Conservation (phyloP, 2,888 invertebrate genomes). For the Nemotelus pantherinus region DNA sequence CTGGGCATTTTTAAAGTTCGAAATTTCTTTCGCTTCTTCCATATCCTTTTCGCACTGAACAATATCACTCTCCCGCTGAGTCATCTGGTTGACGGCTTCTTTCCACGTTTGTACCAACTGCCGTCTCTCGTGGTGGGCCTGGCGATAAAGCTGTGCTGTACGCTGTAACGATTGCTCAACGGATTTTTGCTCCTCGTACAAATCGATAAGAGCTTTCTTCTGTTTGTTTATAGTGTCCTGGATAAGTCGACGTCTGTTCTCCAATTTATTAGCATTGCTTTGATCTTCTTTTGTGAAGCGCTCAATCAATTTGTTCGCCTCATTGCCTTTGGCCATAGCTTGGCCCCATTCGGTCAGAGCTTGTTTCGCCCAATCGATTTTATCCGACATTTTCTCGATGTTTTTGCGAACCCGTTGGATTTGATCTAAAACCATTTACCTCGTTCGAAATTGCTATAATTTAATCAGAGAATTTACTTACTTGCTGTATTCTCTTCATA, state of each 20-base stretch:
- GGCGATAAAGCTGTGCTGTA: conserved; percentile 66
- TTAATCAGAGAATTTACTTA: conserved; percentile 51
- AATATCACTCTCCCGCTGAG: conserved; percentile 76
- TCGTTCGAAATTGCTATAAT: conserved; percentile 3
- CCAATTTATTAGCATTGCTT: conserved; percentile 72
- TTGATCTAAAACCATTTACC: conserved; percentile 60
- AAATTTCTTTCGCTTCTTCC: conserved; percentile 55
- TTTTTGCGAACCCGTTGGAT: conserved; percentile 69
- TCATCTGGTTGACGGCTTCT: conserved; percentile 73
- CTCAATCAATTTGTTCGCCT: conserved; percentile 76
- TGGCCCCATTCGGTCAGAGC: conserved; percentile 78
- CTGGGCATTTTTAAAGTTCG: conserved; percentile 58
- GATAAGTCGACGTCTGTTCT: conserved; percentile 67
- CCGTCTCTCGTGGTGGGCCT: conserved; percentile 73
- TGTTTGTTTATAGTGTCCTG: conserved; percentile 67
- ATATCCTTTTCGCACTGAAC: conserved; percentile 66
- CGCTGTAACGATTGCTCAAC: conserved; percentile 69
- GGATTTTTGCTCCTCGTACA: conserved; percentile 67
- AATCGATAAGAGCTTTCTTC: conserved; percentile 63
- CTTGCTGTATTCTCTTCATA: conserved; percentile 58
- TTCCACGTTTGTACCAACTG: conserved; percentile 79
- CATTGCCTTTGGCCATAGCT: conserved; percentile 73
- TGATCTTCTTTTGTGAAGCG: conserved; percentile 78
- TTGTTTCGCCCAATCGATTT: conserved; percentile 71
- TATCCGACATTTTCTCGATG: conserved; percentile 72